A percentile compares a stretch with the other conserved stretches of the same genome.
Evolutionary conservation across 2,113 vertebrate species (phyloP).

Genomic region (Periophthalmus modestus): DNA sequence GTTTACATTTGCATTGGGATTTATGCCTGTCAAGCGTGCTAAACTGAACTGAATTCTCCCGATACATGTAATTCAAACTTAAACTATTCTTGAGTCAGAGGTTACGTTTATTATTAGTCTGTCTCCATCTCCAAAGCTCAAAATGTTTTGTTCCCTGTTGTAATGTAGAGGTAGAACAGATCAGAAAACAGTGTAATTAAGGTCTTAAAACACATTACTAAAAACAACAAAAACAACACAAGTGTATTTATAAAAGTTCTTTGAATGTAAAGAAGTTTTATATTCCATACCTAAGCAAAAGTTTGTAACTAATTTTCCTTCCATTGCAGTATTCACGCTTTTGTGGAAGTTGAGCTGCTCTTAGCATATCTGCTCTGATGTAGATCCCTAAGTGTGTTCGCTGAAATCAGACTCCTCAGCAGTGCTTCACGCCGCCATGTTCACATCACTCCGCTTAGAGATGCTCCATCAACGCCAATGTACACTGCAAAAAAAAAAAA

Average conservation of each 20-base stretch:
- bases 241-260: not conserved
- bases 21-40: too few relatives aligned
- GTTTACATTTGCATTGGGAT: too few relatives aligned
- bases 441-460: conserved; percentile 45
- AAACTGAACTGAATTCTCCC: too few relatives aligned
- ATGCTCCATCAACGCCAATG: conserved; percentile 32
- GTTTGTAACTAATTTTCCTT: not conserved
- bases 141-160: too few relatives aligned
- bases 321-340: not conserved
- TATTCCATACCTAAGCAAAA: not conserved
- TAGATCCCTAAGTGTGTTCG: conserved; percentile 31
- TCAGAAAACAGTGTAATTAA: too few relatives aligned
- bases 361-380: conserved; percentile 27
- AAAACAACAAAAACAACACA: too few relatives aligned
- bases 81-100: too few relatives aligned
- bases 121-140: too few relatives aligned
- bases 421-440: conserved; percentile 5
- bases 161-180: too few relatives aligned
- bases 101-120: too few relatives aligned
- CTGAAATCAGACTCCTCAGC: not conserved
- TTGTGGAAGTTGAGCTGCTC: conserved; percentile 15
- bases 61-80: too few relatives aligned
- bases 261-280: not conserved
- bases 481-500: conserved; percentile 1
- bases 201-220: too few relatives aligned